Conservation (phyloP, 2,888 invertebrate genomes). For the Endomychus coccineus region DNA sequence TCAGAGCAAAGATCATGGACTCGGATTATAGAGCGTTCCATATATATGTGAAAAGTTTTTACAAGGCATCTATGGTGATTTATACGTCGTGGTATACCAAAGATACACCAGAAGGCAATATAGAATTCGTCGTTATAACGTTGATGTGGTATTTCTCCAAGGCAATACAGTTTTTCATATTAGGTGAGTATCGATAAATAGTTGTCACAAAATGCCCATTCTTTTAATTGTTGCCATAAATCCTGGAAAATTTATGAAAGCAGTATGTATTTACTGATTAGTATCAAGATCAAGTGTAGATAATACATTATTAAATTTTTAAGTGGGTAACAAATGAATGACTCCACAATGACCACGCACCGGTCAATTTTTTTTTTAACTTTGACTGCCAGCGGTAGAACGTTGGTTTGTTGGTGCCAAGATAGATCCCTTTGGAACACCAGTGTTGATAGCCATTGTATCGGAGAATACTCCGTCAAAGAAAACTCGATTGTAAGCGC, state of each 20-base stretch:
- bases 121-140: slow-evolving; percentile 10
- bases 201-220: neutral
- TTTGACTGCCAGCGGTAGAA: too few species aligned
- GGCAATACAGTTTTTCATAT: slow-evolving; percentile 13
- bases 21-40: neutral
- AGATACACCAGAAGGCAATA: slow-evolving; percentile 9
- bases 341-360: too few species aligned
- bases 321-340: too few species aligned
- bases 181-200: too few species aligned
- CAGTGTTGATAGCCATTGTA: too few species aligned
- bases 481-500: too few species aligned
- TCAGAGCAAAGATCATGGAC: too few species aligned
- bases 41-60: slow-evolving; percentile 10
- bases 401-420: too few species aligned
- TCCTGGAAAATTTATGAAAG: neutral
- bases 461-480: too few species aligned
- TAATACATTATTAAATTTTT: too few species aligned
- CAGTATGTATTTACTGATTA: neutral
- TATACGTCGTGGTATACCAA: slow-evolving; percentile 13
- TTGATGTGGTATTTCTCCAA: slow-evolving; percentile 12
- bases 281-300: neutral
- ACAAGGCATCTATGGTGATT: slow-evolving; percentile 14
- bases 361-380: too few species aligned
- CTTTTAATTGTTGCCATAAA: neutral
- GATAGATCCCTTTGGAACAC: too few species aligned